Conservation (phyloP, 2,797 vertebrate genomes). For the Ctenochaetus hawaiiensis region DNA sequence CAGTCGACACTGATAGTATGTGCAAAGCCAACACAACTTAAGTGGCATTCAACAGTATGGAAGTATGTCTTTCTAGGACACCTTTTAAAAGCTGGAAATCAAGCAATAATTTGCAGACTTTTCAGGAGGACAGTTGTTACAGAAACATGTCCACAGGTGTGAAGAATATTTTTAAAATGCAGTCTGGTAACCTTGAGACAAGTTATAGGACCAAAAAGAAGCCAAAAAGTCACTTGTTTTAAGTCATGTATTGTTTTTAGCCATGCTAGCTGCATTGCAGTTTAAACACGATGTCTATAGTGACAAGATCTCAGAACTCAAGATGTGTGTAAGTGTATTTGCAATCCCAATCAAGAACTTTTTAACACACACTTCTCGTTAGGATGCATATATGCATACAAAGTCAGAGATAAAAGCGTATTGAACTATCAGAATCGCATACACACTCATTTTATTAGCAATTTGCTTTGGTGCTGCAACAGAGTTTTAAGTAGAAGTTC, state of each 20-base stretch:
- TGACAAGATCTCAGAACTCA: conserved; percentile 2
- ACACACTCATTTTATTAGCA: neutral
- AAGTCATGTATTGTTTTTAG: neutral
- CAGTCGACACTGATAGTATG: neutral
- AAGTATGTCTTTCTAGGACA: neutral
- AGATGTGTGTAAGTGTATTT: too few species aligned
- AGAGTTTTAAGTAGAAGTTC: neutral
- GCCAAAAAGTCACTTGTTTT: neutral
- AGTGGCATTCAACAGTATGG: neutral
- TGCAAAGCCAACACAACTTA: neutral
- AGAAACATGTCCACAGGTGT: neutral
- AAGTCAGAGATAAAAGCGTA: too few species aligned
- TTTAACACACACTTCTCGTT: neutral
- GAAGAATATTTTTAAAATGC: neutral
- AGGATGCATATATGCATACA: neutral
- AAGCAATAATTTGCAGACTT: neutral
- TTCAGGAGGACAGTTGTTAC: neutral
- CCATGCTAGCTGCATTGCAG: neutral
- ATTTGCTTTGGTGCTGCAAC: neutral
- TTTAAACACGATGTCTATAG: conserved; percentile 25
- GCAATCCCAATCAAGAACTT: neutral
- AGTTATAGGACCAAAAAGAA: neutral
- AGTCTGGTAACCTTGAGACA: neutral
- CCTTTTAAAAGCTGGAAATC: neutral
- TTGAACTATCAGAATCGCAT: neutral